phyloP scores from a whole-genome alignment of 2,888 invertebrate species.

The Andrena haemorrhoa region DNA sequence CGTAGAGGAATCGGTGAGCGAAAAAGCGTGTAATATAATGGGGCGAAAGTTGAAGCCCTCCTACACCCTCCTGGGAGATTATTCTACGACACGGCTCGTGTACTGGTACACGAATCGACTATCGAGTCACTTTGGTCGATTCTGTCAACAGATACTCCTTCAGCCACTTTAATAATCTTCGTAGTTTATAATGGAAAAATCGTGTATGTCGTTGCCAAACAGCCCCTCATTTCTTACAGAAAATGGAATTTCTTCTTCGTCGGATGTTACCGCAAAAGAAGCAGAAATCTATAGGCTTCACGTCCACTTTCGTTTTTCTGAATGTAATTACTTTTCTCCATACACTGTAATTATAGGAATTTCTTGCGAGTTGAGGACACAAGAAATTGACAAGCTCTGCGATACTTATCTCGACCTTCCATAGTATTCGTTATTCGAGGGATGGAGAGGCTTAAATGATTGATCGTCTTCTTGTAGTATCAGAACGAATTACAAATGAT shows the following conservation, averaged over 20 bases:
- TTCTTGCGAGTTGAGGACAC: no score
- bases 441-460: not conserved
- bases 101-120: conserved; percentile 5
- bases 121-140: conserved; percentile 51
- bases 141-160: conserved; percentile 44
- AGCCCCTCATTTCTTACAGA: not conserved
- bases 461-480: not conserved
- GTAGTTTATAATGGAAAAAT: conserved; percentile 4
- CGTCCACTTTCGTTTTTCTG: not conserved
- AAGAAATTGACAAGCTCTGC: no score
- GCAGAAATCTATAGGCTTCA: not conserved
- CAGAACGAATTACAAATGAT: conserved; percentile 9
- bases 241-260: not conserved
- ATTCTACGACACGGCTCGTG: not conserved
- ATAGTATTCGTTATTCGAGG: not conserved
- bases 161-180: conserved; percentile 24
- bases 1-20: conserved; percentile 34
- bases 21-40: conserved; percentile 68
- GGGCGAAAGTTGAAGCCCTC: conserved; percentile 21
- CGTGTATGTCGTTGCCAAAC: not conserved
- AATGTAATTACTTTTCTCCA: no score
- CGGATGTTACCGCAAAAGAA: not conserved
- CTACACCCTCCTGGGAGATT: conserved; percentile 25
- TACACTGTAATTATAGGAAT: no score
- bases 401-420: no score